A percentile compares a stretch with the other conserved stretches of the same genome.
These are phyloP conservation scores for Crotalus viridis DNA, from an alignment of 2,113 vertebrate genomes.

Conservation along the genomic window DNA sequence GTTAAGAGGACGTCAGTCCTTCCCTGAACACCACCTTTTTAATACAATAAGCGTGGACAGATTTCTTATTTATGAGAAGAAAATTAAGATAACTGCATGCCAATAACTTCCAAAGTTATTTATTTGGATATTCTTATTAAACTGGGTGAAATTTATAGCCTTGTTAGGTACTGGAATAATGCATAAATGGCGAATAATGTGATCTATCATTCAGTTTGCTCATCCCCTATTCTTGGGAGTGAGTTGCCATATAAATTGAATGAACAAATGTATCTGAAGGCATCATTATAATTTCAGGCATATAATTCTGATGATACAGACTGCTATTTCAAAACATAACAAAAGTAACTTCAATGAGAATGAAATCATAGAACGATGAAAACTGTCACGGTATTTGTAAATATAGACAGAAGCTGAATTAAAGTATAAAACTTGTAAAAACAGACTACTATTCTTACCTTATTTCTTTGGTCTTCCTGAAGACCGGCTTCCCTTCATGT, in stretches of 20 bases:
- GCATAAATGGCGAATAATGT: neutral
- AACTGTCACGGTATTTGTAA: slow-evolving; percentile 66
- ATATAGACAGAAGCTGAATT: slow-evolving; percentile 63
- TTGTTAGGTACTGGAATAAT: neutral
- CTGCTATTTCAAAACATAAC: slow-evolving; percentile 69
- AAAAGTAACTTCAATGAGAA: slow-evolving; percentile 77
- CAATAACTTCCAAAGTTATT: neutral
- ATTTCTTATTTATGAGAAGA: neutral
- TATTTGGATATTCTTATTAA: neutral
- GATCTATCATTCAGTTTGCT: too few species aligned
- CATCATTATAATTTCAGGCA: slow-evolving; percentile 73
- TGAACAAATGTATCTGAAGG: slow-evolving; percentile 71
- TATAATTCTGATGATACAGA: slow-evolving; percentile 69
- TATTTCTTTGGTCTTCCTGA: slow-evolving; percentile 99
- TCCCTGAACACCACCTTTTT: neutral
- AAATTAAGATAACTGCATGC: neutral
- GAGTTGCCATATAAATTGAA: neutral
- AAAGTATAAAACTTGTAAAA: slow-evolving; percentile 45
- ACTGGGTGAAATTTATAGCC: neutral
- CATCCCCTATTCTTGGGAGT: neutral
- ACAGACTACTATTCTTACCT: slow-evolving; percentile 73
- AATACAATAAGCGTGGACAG: neutral
- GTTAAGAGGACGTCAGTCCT: neutral
- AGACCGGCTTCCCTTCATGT: slow-evolving; percentile 94
- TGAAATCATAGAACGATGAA: slow-evolving; percentile 76